These are phyloP conservation scores for Macrosteles quadrilineatus DNA, from an alignment of 1,140 invertebrate species.

Conservation along the genomic window DNA sequence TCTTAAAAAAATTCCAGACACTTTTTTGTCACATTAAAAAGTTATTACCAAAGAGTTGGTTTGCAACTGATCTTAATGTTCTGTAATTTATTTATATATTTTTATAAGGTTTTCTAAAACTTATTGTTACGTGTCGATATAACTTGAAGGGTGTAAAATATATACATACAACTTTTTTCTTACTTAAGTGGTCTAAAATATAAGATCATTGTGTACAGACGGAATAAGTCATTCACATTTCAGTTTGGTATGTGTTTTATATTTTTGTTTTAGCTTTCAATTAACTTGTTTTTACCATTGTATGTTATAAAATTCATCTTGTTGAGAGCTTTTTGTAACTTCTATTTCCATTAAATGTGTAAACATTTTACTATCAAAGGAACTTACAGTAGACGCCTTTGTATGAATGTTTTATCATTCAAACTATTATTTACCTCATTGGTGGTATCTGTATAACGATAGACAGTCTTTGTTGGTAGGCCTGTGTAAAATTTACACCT, in stretches of 20 bases:
- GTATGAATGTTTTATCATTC: too few relatives aligned
- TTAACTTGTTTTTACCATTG: background rate
- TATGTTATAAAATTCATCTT: too few relatives aligned
- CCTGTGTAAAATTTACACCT: too few relatives aligned
- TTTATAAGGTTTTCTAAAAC: background rate
- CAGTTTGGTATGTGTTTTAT: conserved; percentile 6
- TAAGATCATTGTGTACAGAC: background rate
- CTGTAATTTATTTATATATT: background rate
- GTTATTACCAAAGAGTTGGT: conserved; percentile 6
- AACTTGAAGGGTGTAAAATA: conserved; percentile 2
- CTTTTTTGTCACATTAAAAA: background rate
- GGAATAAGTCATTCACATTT: conserved; percentile 4
- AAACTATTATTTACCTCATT: too few relatives aligned
- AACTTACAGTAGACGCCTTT: too few relatives aligned
- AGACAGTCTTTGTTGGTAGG: too few relatives aligned
- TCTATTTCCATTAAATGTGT: too few relatives aligned
- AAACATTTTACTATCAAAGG: too few relatives aligned
- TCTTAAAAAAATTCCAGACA: too few relatives aligned
- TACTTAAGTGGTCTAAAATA: background rate
- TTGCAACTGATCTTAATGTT: background rate
- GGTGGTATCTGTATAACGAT: too few relatives aligned
- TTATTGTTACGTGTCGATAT: too few relatives aligned
- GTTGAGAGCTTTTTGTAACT: too few relatives aligned
- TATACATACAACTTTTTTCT: conserved; percentile 18
- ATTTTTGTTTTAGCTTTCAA: background rate